Evolutionary conservation across 2,888 invertebrate genomes (phyloP), one percentile per base, ranked within the genome.

Genomic region (Tanaodytes sp.): DNA sequence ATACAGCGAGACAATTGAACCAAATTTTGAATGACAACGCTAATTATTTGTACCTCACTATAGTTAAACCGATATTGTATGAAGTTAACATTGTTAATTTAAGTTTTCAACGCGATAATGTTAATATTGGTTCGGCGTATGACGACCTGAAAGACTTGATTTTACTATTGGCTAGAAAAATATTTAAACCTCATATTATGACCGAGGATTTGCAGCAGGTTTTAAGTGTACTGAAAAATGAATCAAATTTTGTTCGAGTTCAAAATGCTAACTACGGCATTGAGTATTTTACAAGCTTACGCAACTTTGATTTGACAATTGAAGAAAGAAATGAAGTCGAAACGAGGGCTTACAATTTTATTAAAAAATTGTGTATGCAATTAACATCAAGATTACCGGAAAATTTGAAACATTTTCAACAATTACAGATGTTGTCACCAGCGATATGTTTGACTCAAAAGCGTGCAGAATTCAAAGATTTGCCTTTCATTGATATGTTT

Each of bases 11-110:
- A 14, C 8, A 40, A 5, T 11, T 70, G 27, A 30, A 30, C 8
- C 16, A 46, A n/a, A 70, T 70, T 14, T 36, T 66, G 2, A 40
- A 67, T 37, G 71, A 72, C 43, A 48, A 42, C n/a, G 20, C 43
- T 14, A 54, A 62, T 37, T 62, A 49, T 49, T 42, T 59, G 27
- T 59, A 39, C 30, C 31, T 27, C 4, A 27, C 4, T 6, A 27
- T 27, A 27, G 27, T 27, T 27, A 27, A 27, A 27, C 27, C 27
- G 48, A 27, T 27, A 6, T 9, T 27, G 4, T 27, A 6, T 27
- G 27, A 27, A 9, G 9, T 27, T 6, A 27, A 27, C 9, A 6
- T 9, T 9, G 27, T 27, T 9, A 27, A 27, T 27, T 27, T 27
- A 27, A 9, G 5, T 27, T 27, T 27, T 27, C 27, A 27, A 9